Evolutionary conservation across 2,113 vertebrate species (phyloP), one percentile per base, ranked within the genome.

Genomic region (Serilophus lunatus): DNA sequence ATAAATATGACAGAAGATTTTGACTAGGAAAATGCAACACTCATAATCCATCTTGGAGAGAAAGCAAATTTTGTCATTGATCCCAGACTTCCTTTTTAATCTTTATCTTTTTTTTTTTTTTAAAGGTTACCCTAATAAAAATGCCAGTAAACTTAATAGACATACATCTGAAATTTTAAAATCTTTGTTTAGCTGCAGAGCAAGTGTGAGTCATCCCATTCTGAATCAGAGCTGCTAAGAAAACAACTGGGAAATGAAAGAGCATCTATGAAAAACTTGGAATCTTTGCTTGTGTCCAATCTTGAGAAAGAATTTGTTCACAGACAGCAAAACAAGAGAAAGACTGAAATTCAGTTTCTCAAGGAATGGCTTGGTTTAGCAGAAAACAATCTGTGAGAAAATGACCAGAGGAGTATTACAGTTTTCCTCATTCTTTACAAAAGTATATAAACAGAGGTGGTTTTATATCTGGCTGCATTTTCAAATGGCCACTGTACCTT

Each of bases 201-300:
- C 85, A 98, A 98, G 56, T 96, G 97, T 91, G 95, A 98, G 68
- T 95, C 97, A 22, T 96, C 95, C 56, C 86, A 90, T 77, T 97
- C 97, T 86, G 98, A 99, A 97, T 94, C 91, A 93, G 98, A 98
- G 66, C 90, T 98, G 35, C 96, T 98, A 63, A 97, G 97, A 94
- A 98, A 98, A 97, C 98, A 98, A 92, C 97, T 98, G 85, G 95
- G 81, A 93, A 98, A 98, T 92, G 98, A 98, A 94, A 98, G 96
- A 86, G 93, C 96, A 74, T 97, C 98, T 91, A 60, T 98, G 88
- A 97, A 98, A 96, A 98, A 97, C 75, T 91, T 98, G 88, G 97
- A 98, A 95, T 96, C 96, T 94, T 92, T 97, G 91, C 94, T 98
- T 97, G 75, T 86, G 53, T 97, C 97, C 85, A 97, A 23, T 72